Base-by-base conservation (phyloP, 2,888 invertebrate genomes). In the Lumbricus terrestris region DNA sequence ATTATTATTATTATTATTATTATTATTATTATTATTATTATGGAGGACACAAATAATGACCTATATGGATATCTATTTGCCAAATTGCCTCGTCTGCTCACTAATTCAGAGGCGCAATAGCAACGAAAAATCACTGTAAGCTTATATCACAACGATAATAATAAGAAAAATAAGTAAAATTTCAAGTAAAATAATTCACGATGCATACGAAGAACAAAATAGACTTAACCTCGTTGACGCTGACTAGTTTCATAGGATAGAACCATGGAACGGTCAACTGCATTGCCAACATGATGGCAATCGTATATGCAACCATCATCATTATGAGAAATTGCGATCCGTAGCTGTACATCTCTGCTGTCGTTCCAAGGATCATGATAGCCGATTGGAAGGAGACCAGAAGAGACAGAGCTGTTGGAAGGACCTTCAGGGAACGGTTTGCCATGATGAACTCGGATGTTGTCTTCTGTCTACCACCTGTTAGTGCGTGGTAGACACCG, bases 391-490 rank as follows among this genome's bases (percentile, higher is more conserved):
- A 91, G 88, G 90, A 88, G 16, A 88, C 91, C 83, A 90, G n/a
- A 88, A 91, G 54, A 16, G 90, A 90, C 23, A 91, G 29, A 20
- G 88, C 54, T 13, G 91, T 91, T 1, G 91, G 90, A 37, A 90
- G 20, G 29, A 90, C 91, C 37, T 82, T 69, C 33, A 91, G 89
- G 5, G 69, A 35, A 18, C 91, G 90, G 37, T 90, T 82, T 38
- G 90, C 91, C 90, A 91, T 90, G n/a, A 91, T 88, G 91, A 91
- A 91, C 35, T 90, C 91, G 29, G 83, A 5, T 23, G 89, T 83
- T 15, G 91, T 91, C n/a, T 38, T 42, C 35, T 90, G 90, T 33
- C 91, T 82, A 54, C 90, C 91, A 33, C 89, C 89, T 37, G 42
- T 89, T n/a, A 89, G 23, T 16, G 89, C 1, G 54, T 89, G 89